Evolutionary conservation across 2,797 vertebrate genomes (phyloP), one percentile per base, ranked within the genome.

Genomic region (Falco concolor): DNA sequence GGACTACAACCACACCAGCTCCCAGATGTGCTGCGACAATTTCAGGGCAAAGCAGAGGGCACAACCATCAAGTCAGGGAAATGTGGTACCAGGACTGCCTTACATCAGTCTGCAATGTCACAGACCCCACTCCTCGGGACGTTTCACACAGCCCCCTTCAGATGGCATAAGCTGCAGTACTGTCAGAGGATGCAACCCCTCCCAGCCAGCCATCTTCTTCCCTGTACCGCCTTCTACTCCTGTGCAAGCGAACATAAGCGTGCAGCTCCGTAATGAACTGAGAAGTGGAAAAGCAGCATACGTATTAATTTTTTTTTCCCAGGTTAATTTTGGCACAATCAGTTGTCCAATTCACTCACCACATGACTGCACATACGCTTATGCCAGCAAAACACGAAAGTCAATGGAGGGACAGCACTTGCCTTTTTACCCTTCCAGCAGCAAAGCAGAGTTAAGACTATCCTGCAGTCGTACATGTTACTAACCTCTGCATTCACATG

Each of bases 291-390:
- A 78, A 89, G 61, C 81, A 89, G 36, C 27, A 42, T 1, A 16
- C 1, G 1, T 10, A 20, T 21, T 65, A 7, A 10, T 32, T 64
- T 45, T 38, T 38, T 40, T 45, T 18, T 10, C 32, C 40, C 30
- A 14, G 8, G 24, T 60, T 87, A 52, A 84, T 82, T 84, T 60
- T 54, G 86, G 72, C 49, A 70, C 61, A n/a, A 47, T 11, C 36
- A 16, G 40, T 54, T 36, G 27, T 49, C 54, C 59, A 45, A 36
- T 32, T 80, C 0, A 5, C 36, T 68, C 38, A 32, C 12, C 72
- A 68, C 19, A 7, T 16, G 52, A 49, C 12, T 0, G 7, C 64
- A 36, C 15, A 17, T 2, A 14, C 0, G 5, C 40, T 13, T n/a
- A 50, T 2, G 5, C 60, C 73, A 81, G 73, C 60, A 63, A 49